Percentiles rank a stretch among this genome's conserved stretches.
Conservation (phyloP, 2,113 vertebrate genomes). For the zebrafish (Danio rerio) region GRCz12tu NC_133198.1:26482001-26482500, state of each 20-base stretch:
- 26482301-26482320: slow-evolving; percentile 49
- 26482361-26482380: slow-evolving; percentile 51
- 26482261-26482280: slow-evolving; percentile 60
- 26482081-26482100: too few relatives aligned
- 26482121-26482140: not conserved
- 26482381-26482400: slow-evolving; percentile 65
- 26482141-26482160: slow-evolving; percentile 14
- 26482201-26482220: slow-evolving; percentile 67
- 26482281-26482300: slow-evolving; percentile 60
- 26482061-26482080: too few relatives aligned
- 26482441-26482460: slow-evolving; percentile 58
- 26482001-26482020: too few relatives aligned
- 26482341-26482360: slow-evolving; percentile 51
- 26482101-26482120: not conserved
- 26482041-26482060: too few relatives aligned
- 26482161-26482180: slow-evolving; percentile 55
- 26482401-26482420: slow-evolving; percentile 45
- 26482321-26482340: slow-evolving; percentile 67
- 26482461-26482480: slow-evolving; percentile 47
- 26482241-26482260: slow-evolving; percentile 74
- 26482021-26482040: too few relatives aligned
- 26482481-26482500: not conserved
- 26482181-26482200: slow-evolving; percentile 63
- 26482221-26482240: slow-evolving; percentile 69
- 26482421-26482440: slow-evolving; percentile 53